Conservation (phyloP, 2,888 invertebrate genomes). For the Drosophila yooni region DNA sequence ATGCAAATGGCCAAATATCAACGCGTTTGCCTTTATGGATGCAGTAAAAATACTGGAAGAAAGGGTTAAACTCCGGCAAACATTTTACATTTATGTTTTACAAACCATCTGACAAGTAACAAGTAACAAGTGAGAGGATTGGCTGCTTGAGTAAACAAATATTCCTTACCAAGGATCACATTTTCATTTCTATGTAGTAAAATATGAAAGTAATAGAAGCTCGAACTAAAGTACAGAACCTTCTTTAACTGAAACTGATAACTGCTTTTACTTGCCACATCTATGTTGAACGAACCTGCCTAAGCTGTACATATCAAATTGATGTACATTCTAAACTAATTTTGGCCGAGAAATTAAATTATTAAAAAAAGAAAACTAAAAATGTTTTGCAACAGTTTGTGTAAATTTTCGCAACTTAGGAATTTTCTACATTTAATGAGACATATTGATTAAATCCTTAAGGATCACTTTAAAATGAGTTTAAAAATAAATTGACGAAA, state of each 20-base stretch:
- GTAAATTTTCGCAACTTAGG: too few relatives aligned
- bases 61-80: slow-evolving; percentile 24
- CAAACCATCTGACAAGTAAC: not conserved
- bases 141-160: not conserved
- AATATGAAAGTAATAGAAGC: not conserved
- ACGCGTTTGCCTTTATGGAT: slow-evolving; percentile 37
- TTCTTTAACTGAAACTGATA: not conserved
- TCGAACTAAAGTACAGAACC: too few relatives aligned
- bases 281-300: not conserved
- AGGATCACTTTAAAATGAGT: too few relatives aligned
- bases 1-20: slow-evolving; percentile 42
- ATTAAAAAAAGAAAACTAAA: too few relatives aligned
- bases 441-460: too few relatives aligned
- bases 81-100: slow-evolving; percentile 4
- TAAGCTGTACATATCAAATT: not conserved
- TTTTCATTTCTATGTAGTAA: not conserved
- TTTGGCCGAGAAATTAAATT: too few relatives aligned
- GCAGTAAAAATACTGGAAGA: slow-evolving; percentile 20
- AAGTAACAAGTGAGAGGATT: not conserved
- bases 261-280: not conserved
- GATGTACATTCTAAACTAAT: not conserved
- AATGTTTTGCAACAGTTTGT: too few relatives aligned
- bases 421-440: too few relatives aligned
- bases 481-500: too few relatives aligned
- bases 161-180: not conserved